Base-by-base conservation (phyloP, 2,113 vertebrate genomes). In the Sula dactylatra region DNA sequence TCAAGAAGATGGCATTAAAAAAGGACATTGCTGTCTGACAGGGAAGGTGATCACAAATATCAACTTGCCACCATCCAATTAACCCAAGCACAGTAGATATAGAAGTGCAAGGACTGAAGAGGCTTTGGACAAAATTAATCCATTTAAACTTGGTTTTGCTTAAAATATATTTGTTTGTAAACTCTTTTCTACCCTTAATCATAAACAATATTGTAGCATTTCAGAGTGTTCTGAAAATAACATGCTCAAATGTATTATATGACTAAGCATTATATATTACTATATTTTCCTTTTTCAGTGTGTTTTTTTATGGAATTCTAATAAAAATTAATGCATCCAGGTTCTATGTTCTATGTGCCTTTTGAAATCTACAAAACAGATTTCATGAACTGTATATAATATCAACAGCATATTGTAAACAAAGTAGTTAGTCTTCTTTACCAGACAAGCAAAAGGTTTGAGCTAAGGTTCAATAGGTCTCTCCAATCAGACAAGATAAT, bases 11-110 rank as follows among this genome's bases (percentile, higher is more conserved):
- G 50, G 73, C 64, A 77, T 86, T 90, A 72, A 85, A 74, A 84
- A 83, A 83, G 69, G 66, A 89, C 40, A 58, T 8, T 32, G 52
- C 5, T 19, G 36, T 76, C 76, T 79, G 80, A 94, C 73, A 85
- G 65, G 67, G 92, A 85, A 88, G 56, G 67, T 95, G 92, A 92
- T 92, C 52, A 89, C 49, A 95, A 81, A 87, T 62, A 92, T 32
- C 88, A 82, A 19, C 80, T 78, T 95, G 67, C 71, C 81, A 92
- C 66, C 55, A 87, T 62, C 27, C 73, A 97, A 91, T 91, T 95
- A 95, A 91, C 45, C n/a, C 50, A 82, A 94, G 40, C 4, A 3
- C 49, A 81, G 45, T 10, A 83, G 73, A 73, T 16, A 72, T 0
- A 83, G n/a, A 90, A 91, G 44, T 45, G 22, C 36, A 77, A 69